phyloP scores from a whole-genome alignment of 1,140 invertebrate species.

The Ruditapes philippinarum region DNA sequence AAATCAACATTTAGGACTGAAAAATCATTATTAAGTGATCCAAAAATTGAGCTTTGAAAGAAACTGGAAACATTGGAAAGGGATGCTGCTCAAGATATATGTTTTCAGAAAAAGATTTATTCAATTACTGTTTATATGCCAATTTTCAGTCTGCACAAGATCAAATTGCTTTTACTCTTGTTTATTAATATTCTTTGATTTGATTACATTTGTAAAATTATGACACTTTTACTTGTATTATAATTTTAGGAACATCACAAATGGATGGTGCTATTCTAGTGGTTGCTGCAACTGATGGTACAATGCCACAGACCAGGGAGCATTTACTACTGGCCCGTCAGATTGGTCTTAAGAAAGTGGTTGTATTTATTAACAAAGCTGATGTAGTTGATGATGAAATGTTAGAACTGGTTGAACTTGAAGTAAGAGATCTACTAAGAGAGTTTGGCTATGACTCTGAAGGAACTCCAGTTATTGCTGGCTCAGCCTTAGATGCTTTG shows the following conservation, averaged over 20 bases:
- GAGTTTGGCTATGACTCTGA: conserved; percentile 95
- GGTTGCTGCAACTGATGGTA: conserved; percentile 99
- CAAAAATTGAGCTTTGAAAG: too few relatives aligned
- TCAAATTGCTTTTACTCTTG: too few relatives aligned
- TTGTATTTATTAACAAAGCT: conserved; percentile 98
- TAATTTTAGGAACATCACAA: conserved; percentile 95
- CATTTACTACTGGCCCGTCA: conserved; percentile 99
- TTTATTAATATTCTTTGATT: too few relatives aligned
- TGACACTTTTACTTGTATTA: too few relatives aligned
- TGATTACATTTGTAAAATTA: too few relatives aligned
- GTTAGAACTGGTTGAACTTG: conserved; percentile 99
- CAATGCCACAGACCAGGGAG: conserved; percentile 99
- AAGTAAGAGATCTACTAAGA: conserved; percentile 94
- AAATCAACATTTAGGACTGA: too few relatives aligned
- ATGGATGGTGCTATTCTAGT: conserved; percentile 99
- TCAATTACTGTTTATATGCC: too few relatives aligned
- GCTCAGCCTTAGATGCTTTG: conserved; percentile 95
- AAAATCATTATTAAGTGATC: too few relatives aligned
- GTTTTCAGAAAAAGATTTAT: too few relatives aligned
- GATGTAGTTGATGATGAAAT: conserved; percentile 96
- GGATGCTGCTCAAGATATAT: too few relatives aligned
- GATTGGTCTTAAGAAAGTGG: conserved; percentile 96
- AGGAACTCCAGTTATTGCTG: conserved; percentile 92
- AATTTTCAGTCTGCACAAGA: too few relatives aligned
- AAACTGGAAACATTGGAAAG: too few relatives aligned